These are phyloP conservation scores for Anolis apletophallus DNA, from an alignment of 2,797 vertebrate species.

Conservation along the genomic window DNA sequence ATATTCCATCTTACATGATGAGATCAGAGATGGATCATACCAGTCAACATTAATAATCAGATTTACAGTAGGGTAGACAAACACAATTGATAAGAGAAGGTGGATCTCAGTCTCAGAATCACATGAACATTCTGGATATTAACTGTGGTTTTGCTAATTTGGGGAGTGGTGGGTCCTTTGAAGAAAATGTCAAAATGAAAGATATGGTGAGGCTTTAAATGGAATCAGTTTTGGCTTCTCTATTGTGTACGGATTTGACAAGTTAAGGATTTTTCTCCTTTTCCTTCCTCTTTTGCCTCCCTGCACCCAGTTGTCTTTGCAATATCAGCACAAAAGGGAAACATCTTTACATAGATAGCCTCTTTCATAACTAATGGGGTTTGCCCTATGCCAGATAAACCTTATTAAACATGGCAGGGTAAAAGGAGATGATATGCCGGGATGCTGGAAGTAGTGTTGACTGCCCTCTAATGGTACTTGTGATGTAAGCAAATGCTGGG, in stretches of 20 bases:
- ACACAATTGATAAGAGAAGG: neutral
- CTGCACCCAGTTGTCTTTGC: slow-evolving; percentile 5
- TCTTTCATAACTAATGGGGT: slow-evolving; percentile 73
- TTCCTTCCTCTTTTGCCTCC: neutral
- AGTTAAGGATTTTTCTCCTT: neutral
- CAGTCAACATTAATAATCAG: neutral
- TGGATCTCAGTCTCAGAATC: neutral
- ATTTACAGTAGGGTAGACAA: neutral
- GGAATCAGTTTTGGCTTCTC: neutral
- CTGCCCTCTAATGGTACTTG: slow-evolving; percentile 73
- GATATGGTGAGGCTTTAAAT: neutral
- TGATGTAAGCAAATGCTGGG: slow-evolving; percentile 37
- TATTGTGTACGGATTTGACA: slow-evolving; percentile 31
- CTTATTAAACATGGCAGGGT: slow-evolving; percentile 66
- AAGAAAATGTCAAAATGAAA: neutral
- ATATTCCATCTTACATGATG: too few species aligned
- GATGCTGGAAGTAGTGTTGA: slow-evolving; percentile 63
- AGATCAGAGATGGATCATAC: neutral
- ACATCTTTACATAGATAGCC: slow-evolving; percentile 67
- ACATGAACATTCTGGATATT: neutral
- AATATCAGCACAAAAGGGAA: slow-evolving; percentile 54
- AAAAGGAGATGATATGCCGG: slow-evolving; percentile 46
- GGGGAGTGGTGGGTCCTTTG: too few species aligned
- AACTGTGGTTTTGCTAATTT: too few species aligned
- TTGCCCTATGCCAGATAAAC: slow-evolving; percentile 76